These are phyloP conservation scores for Tortricodes alternella DNA, from an alignment of 2,888 invertebrate genomes.

Conservation along the genomic window DNA sequence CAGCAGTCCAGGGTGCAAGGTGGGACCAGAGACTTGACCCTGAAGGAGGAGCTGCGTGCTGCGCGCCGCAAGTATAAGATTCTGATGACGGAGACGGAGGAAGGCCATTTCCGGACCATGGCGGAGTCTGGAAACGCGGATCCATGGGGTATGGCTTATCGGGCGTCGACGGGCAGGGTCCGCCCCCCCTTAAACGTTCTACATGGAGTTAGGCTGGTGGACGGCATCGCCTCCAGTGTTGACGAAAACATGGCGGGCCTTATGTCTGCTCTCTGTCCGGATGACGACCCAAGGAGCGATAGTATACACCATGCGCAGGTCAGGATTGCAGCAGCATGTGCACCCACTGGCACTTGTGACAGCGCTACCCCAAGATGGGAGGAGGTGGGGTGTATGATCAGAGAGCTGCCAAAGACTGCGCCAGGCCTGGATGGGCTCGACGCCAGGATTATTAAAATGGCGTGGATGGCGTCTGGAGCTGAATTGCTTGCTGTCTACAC, in stretches of 20 bases:
- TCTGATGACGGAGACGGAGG: conserved; percentile 27
- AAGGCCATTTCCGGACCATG: background rate
- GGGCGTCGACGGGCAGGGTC: conserved; percentile 12
- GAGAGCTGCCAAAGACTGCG: conserved; percentile 38
- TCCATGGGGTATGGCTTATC: conserved; percentile 34
- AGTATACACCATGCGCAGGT: background rate
- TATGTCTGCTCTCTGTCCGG: background rate
- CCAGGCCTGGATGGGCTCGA: conserved; percentile 43
- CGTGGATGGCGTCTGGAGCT: conserved; percentile 30
- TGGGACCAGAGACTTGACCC: rapidly evolving
- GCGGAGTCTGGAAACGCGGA: conserved; percentile 31
- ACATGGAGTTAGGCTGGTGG: background rate
- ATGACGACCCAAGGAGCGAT: background rate
- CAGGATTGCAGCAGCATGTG: background rate
- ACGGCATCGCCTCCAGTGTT: background rate
- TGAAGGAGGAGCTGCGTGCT: background rate
- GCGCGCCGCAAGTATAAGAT: conserved; percentile 11
- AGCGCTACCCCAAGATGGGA: background rate
- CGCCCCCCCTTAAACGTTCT: conserved; percentile 18
- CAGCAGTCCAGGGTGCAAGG: background rate
- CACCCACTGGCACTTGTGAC: background rate
- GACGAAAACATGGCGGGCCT: background rate
- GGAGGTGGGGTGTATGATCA: background rate
- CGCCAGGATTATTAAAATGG: conserved; percentile 34
- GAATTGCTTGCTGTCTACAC: conserved; percentile 30